These are phyloP conservation scores for Neosalanx taihuensis DNA, from an alignment of 2,797 vertebrate species.

Conservation along the genomic window DNA sequence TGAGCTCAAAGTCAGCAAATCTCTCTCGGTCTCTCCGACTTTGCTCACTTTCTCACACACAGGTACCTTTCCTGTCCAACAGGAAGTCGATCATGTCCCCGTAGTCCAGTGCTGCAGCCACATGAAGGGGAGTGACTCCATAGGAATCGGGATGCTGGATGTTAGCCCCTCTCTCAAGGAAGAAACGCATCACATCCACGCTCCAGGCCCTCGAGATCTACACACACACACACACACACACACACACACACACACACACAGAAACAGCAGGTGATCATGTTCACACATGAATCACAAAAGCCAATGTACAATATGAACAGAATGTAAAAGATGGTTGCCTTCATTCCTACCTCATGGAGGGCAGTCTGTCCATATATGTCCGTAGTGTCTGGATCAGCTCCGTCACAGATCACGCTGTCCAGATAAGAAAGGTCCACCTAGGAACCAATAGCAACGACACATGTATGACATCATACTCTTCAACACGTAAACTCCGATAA, in stretches of 20 bases:
- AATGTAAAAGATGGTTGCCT: not conserved
- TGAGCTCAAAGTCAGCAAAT: not conserved
- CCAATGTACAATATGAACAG: not conserved
- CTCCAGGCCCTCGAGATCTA: conserved; percentile 70
- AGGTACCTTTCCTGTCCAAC: conserved; percentile 55
- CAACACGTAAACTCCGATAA: not conserved
- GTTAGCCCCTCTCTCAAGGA: conserved; percentile 64
- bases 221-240: conserved; percentile 11
- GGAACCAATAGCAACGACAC: not conserved
- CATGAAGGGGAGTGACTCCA: conserved; percentile 67
- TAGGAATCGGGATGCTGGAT: conserved; percentile 54
- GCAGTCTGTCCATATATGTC: conserved; percentile 63
- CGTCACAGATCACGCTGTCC: conserved; percentile 45
- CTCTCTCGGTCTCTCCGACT: not conserved
- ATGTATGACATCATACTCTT: too few species aligned
- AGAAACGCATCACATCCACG: conserved; percentile 71
- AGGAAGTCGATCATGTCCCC: conserved; percentile 67
- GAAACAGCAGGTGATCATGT: not conserved
- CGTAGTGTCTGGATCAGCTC: conserved; percentile 53
- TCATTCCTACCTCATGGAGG: conserved; percentile 56
- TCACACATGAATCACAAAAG: not conserved
- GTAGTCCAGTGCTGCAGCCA: conserved; percentile 68
- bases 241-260: conserved; percentile 20
- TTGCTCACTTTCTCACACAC: not conserved
- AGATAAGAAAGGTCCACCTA: conserved; percentile 55